These are phyloP conservation scores for Plagodis dolabraria DNA, from an alignment of 2,888 invertebrate genomes.

Conservation along the genomic window DNA sequence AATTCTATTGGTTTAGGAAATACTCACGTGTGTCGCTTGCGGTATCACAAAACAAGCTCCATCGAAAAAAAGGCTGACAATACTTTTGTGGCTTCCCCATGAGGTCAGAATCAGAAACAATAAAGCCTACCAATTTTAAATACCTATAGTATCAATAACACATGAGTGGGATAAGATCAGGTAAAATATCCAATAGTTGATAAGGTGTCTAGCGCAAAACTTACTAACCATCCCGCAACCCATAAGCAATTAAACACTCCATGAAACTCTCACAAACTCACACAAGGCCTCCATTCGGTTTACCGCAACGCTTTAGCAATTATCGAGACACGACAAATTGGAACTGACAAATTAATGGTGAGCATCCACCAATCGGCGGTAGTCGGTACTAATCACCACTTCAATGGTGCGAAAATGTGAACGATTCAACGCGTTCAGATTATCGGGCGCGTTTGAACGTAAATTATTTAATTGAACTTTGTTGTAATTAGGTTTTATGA, in stretches of 20 bases:
- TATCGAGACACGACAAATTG: constrained; percentile 62
- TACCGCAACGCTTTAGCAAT: constrained; percentile 57
- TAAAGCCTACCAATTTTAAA: too few species aligned
- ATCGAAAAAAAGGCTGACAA: too few species aligned
- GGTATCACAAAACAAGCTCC: too few species aligned
- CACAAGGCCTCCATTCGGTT: constrained; percentile 40
- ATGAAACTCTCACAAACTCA: constrained; percentile 13
- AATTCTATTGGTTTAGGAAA: too few species aligned
- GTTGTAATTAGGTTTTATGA: neutral
- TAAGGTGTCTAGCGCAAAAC: neutral
- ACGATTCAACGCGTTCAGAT: constrained; percentile 42
- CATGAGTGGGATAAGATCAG: too few species aligned
- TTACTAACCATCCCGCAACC: constrained; percentile 9
- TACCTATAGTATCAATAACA: too few species aligned
- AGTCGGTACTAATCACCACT: constrained; percentile 65
- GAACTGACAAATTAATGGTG: constrained; percentile 70
- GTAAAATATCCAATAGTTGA: too few species aligned
- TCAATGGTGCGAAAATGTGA: constrained; percentile 65
- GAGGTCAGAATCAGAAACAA: too few species aligned
- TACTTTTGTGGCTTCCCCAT: too few species aligned
- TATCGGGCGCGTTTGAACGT: constrained; percentile 5
- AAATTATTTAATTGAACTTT: neutral
- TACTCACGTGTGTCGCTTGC: too few species aligned
- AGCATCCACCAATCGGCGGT: constrained; percentile 42
- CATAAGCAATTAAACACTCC: constrained; percentile 12